Evolutionary conservation across 2,888 invertebrate genomes (phyloP).

Genomic region (Cephus rjabovi): DNA sequence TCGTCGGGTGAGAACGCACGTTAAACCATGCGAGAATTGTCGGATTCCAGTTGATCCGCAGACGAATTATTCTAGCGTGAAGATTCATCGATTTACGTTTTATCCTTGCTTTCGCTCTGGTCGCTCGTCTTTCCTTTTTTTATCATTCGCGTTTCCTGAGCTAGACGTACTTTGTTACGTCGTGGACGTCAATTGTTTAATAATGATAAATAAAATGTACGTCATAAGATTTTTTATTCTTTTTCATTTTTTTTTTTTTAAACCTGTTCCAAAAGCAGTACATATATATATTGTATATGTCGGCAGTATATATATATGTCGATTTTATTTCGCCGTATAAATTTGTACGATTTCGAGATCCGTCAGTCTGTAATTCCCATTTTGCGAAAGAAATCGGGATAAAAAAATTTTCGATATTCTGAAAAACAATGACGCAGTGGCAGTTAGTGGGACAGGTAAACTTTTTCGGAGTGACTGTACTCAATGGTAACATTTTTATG

Average conservation of each 20-base stretch:
- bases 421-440: background rate
- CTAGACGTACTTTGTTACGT: background rate
- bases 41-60: background rate
- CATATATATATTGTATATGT: too few species aligned
- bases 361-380: background rate
- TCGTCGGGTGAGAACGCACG: background rate
- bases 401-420: background rate
- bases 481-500: background rate
- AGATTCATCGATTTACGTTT: background rate
- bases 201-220: background rate
- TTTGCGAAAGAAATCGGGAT: background rate
- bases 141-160: background rate
- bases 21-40: background rate
- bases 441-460: background rate
- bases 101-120: background rate
- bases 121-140: background rate
- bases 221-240: background rate
- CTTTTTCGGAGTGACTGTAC: background rate
- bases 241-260: too few species aligned
- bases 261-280: background rate
- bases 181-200: background rate
- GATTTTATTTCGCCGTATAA: too few species aligned
- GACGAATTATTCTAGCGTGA: background rate
- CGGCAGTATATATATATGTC: too few species aligned
- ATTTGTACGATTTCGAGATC: too few species aligned